Evolutionary conservation across 2,888 invertebrate species (phyloP).

Genomic region (Penaeus monodon): DNA sequence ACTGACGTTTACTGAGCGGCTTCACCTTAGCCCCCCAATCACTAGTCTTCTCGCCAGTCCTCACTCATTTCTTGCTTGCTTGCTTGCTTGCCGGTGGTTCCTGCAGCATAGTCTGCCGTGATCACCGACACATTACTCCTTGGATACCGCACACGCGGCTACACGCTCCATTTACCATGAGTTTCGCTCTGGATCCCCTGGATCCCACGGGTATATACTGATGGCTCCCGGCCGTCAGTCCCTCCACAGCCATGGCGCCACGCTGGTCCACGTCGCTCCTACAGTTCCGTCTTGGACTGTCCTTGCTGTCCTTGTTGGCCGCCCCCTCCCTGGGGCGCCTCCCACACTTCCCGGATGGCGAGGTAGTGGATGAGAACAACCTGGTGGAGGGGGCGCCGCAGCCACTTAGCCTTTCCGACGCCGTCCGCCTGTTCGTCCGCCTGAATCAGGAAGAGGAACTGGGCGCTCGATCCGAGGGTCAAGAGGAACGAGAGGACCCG

Average conservation of each 20-base stretch:
- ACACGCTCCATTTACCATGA: conserved; percentile 57
- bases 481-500: conserved; percentile 16
- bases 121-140: conserved; percentile 28
- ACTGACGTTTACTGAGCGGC: conserved; percentile 47
- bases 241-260: conserved; percentile 32
- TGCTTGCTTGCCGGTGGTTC: conserved; percentile 25
- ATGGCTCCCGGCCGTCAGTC: conserved; percentile 33
- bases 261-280: conserved; percentile 24
- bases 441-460: conserved; percentile 33
- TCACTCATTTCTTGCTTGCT: conserved; percentile 20
- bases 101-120: conserved; percentile 27
- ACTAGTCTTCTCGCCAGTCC: conserved; percentile 24
- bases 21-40: neutral
- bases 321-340: conserved; percentile 39
- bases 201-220: conserved; percentile 58
- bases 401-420: conserved; percentile 29
- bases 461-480: conserved; percentile 4
- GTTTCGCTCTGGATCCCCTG: conserved; percentile 50
- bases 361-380: conserved; percentile 52
- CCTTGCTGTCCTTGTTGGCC: conserved; percentile 33
- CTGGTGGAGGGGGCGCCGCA: conserved; percentile 38
- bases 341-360: conserved; percentile 32
- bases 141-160: conserved; percentile 29
- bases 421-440: conserved; percentile 22
- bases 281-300: conserved; percentile 31